A percentile compares a stretch with the other conserved stretches of the same genome.
phyloP scores from a whole-genome alignment of 2,113 vertebrate species.

The Orcinus orca region DNA sequence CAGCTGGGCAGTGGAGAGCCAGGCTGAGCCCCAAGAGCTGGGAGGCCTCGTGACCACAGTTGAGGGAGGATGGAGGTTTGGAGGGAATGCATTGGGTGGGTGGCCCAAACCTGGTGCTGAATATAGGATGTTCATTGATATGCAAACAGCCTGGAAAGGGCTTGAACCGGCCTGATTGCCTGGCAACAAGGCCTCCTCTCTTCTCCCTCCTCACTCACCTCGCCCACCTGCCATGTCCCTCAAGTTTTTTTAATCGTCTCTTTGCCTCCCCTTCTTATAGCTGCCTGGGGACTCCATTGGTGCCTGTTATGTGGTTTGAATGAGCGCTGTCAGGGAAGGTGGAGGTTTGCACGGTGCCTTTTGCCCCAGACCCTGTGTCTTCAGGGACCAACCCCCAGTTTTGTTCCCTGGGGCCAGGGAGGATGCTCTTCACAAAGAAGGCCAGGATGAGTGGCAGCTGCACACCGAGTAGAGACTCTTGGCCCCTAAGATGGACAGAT shows the following conservation, averaged over 20 bases:
- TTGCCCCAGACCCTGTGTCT: background rate
- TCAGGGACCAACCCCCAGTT: background rate
- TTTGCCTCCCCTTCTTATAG: background rate
- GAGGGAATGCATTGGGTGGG: background rate
- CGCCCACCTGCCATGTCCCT: background rate
- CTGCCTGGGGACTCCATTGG: background rate
- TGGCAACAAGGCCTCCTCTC: constrained; percentile 49
- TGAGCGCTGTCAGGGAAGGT: background rate
- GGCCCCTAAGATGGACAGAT: background rate
- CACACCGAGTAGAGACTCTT: background rate
- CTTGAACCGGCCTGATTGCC: background rate
- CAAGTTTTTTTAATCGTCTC: background rate
- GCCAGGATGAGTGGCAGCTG: background rate
- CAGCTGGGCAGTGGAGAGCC: background rate
- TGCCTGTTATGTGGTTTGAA: background rate
- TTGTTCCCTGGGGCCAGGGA: background rate
- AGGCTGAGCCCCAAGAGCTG: background rate
- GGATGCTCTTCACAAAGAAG: background rate
- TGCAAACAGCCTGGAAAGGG: constrained; percentile 37
- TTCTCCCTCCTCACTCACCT: background rate
- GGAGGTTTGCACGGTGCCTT: background rate
- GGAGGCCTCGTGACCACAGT: background rate
- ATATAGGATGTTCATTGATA: constrained; percentile 12
- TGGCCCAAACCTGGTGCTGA: constrained; percentile 25
- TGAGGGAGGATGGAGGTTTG: background rate